A percentile compares a stretch with the other conserved stretches of the same genome.
These are phyloP conservation scores for Nettapus auritus DNA, from an alignment of 2,113 vertebrate genomes.

Conservation along the genomic window DNA sequence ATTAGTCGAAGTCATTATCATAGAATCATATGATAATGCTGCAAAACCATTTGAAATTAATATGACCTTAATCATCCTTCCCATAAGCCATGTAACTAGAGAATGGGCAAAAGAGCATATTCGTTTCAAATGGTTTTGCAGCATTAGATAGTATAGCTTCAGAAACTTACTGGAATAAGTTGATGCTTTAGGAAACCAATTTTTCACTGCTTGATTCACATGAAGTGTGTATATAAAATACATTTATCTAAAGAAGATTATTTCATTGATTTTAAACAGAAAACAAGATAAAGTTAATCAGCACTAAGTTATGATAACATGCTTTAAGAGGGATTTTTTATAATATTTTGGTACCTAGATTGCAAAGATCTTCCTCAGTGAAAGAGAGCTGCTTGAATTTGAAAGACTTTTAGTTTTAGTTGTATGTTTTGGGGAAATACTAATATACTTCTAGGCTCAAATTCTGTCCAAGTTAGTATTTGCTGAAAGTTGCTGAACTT, in stretches of 20 bases:
- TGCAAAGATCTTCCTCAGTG: neutral
- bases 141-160: neutral
- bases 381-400: neutral
- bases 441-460: neutral
- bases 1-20: neutral
- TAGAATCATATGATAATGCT: no score
- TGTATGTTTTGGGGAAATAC: neutral
- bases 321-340: neutral
- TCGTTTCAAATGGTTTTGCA: neutral
- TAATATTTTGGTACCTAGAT: neutral
- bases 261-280: neutral
- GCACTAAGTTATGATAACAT: neutral
- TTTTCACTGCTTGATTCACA: neutral
- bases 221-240: neutral
- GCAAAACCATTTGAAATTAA: no score
- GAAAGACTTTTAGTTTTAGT: neutral
- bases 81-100: no score
- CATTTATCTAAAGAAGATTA: neutral
- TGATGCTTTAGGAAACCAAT: neutral
- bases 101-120: neutral
- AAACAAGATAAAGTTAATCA: conserved; percentile 1
- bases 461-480: neutral
- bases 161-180: neutral
- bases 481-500: neutral
- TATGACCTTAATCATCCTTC: no score